These are phyloP conservation scores for Griposia aprilina DNA, from an alignment of 2,888 invertebrate species.

Conservation along the genomic window DNA sequence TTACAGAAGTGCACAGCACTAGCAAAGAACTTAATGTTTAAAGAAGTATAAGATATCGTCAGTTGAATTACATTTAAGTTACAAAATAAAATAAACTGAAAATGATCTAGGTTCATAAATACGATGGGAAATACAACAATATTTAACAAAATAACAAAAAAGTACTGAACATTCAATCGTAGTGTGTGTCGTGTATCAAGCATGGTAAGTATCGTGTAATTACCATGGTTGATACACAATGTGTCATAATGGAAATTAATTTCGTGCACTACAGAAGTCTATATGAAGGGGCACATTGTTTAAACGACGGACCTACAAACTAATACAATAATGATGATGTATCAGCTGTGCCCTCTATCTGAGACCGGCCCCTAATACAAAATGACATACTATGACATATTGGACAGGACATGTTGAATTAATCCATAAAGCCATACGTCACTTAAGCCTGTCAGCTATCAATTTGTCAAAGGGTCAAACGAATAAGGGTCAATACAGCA, in stretches of 20 bases:
- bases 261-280: background rate
- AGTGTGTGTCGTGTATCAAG: too few species aligned
- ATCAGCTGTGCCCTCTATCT: slow-evolving; percentile 23
- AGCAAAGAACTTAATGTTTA: too few species aligned
- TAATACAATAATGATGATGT: slow-evolving; percentile 38
- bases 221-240: too few species aligned
- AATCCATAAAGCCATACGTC: slow-evolving; percentile 32
- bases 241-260: background rate
- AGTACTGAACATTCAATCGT: too few species aligned
- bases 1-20: too few species aligned
- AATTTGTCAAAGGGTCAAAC: slow-evolving; percentile 56
- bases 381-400: slow-evolving; percentile 20
- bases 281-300: background rate
- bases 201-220: too few species aligned
- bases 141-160: too few species aligned
- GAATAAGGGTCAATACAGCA: slow-evolving; percentile 34
- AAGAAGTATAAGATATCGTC: too few species aligned
- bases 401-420: slow-evolving; percentile 37
- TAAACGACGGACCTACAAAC: background rate
- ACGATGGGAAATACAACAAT: too few species aligned
- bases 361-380: slow-evolving; percentile 18
- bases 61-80: too few species aligned
- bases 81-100: too few species aligned
- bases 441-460: slow-evolving; percentile 29
- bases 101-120: too few species aligned